Percentiles rank a stretch among this genome's conserved stretches.
Conservation (phyloP, 2,113 vertebrate species). For the Motacilla alba region DNA sequence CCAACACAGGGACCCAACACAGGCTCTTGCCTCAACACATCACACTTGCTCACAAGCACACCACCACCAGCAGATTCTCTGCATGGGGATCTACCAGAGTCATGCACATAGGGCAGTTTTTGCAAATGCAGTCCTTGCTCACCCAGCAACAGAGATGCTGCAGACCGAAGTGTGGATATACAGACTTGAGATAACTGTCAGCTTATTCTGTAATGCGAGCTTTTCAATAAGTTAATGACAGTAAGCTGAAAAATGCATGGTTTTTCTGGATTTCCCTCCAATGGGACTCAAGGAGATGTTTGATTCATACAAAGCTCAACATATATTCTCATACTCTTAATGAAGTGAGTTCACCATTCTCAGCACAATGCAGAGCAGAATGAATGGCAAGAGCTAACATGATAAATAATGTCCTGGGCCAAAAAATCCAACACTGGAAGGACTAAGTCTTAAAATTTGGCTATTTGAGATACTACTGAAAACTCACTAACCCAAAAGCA, state of each 20-base stretch:
- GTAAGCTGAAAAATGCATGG: background rate
- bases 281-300: background rate
- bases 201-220: background rate
- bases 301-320: background rate
- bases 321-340: background rate
- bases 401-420: background rate
- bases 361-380: background rate
- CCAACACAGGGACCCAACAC: no score
- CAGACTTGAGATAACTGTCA: background rate
- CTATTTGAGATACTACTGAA: background rate
- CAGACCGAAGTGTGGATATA: background rate
- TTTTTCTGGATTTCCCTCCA: background rate
- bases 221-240: background rate
- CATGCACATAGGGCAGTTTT: fast-evolving
- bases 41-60: background rate
- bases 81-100: fast-evolving
- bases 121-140: background rate
- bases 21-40: no score
- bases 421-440: background rate
- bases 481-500: background rate
- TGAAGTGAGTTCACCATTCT: background rate
- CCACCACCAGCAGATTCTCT: background rate
- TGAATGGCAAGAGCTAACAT: background rate
- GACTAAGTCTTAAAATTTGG: background rate
- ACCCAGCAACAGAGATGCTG: background rate